Percentiles rank a stretch among this genome's conserved stretches.
Conservation (phyloP, 2,113 vertebrate species). For the Malurus alboscapulatus region DNA sequence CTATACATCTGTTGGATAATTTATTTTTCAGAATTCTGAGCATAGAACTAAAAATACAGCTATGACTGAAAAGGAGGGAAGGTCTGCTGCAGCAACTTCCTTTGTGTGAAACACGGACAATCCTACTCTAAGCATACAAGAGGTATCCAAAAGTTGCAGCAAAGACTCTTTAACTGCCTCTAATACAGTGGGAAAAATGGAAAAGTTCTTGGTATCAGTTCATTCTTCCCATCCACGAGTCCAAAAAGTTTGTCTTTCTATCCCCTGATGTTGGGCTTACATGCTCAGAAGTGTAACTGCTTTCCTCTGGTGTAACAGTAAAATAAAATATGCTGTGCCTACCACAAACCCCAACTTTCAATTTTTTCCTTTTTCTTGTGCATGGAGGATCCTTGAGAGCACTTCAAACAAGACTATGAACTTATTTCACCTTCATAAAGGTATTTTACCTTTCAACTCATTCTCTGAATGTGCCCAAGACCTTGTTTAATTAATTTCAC, state of each 20-base stretch:
- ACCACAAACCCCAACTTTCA: background rate
- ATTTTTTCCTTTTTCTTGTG: background rate
- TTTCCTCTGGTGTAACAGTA: background rate
- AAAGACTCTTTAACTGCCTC: background rate
- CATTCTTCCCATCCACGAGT: background rate
- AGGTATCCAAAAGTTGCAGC: background rate
- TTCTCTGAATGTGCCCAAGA: background rate
- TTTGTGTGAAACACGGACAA: too few relatives aligned
- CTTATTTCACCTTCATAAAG: background rate
- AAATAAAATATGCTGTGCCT: background rate
- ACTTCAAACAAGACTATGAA: background rate
- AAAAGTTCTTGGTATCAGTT: background rate
- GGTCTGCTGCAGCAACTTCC: background rate
- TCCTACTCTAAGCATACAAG: background rate
- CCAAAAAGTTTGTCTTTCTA: background rate
- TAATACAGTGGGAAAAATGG: background rate
- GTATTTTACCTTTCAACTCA: background rate
- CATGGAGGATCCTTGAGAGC: background rate
- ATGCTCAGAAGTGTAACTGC: background rate
- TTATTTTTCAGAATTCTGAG: background rate
- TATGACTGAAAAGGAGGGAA: background rate
- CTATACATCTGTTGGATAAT: background rate
- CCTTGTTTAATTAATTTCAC: constrained; percentile 36
- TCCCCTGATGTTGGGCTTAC: background rate
- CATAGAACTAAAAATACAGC: background rate